phyloP scores from a whole-genome alignment of 1,140 invertebrate genomes.

The Coelopa frigida region DNA sequence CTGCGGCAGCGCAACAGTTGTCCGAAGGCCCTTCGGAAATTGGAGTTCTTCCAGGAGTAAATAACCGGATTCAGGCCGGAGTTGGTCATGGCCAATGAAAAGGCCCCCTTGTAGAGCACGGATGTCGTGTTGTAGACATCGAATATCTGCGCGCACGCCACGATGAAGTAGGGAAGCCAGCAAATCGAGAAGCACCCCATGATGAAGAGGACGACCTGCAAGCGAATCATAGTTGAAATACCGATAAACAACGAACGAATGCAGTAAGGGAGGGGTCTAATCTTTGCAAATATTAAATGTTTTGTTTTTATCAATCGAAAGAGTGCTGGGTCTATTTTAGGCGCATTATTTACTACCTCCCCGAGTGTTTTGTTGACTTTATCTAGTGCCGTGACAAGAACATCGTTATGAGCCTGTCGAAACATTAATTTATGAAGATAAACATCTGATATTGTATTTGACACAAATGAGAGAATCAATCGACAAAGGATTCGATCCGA shows the following conservation, averaged over 20 bases:
- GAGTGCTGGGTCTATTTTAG: too few relatives aligned
- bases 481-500: too few relatives aligned
- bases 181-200: slow-evolving; percentile 67
- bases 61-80: slow-evolving; percentile 71
- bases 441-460: too few relatives aligned
- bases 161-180: slow-evolving; percentile 67
- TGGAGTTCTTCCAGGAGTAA: slow-evolving; percentile 73
- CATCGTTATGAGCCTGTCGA: too few relatives aligned
- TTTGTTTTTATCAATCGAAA: not conserved
- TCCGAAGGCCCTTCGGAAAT: slow-evolving; percentile 61
- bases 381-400: too few relatives aligned
- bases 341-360: too few relatives aligned
- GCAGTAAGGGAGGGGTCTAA: too few relatives aligned
- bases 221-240: too few relatives aligned
- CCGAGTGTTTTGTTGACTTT: too few relatives aligned
- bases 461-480: too few relatives aligned
- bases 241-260: too few relatives aligned
- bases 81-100: slow-evolving; percentile 64
- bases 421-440: too few relatives aligned
- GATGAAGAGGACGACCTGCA: slow-evolving; percentile 63
- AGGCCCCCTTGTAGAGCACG: slow-evolving; percentile 58
- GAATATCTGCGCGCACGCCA: slow-evolving; percentile 55
- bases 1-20: slow-evolving; percentile 56
- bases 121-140: slow-evolving; percentile 47
- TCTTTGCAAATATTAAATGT: not conserved